phyloP scores from a whole-genome alignment of 1,140 invertebrate genomes.

The Diabrotica virgifera region DNA sequence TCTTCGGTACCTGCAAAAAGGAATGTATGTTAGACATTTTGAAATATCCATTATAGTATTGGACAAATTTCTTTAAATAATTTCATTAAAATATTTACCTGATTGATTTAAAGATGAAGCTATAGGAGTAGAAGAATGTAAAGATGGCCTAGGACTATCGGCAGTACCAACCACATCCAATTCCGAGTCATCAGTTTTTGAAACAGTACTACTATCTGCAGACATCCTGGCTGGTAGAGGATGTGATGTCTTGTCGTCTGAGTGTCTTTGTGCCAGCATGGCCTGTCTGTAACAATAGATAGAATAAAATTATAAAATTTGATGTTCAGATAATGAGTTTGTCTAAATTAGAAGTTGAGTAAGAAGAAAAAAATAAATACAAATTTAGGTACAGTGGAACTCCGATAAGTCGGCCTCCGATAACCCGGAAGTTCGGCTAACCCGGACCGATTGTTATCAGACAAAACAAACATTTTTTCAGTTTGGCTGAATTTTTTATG shows the following conservation, averaged over 20 bases:
- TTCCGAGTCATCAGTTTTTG: conserved; percentile 78
- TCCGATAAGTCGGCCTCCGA: no score
- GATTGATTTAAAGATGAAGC: conserved; percentile 43
- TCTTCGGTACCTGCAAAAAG: conserved; percentile 41
- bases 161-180: conserved; percentile 83
- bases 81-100: conserved; percentile 28
- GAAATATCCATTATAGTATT: not conserved
- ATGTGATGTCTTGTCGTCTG: conserved; percentile 50
- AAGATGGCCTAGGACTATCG: conserved; percentile 65
- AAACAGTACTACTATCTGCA: conserved; percentile 47
- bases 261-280: conserved; percentile 68
- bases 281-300: conserved; percentile 69
- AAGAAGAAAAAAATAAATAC: no score
- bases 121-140: conserved; percentile 39
- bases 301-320: conserved; percentile 35
- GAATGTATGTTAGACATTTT: not conserved
- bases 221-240: conserved; percentile 48
- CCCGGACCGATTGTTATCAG: no score
- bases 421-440: no score
- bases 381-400: no score
- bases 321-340: not conserved
- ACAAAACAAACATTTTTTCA: no score
- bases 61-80: not conserved
- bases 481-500: no score
- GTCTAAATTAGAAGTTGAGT: no score